Conservation (phyloP, 2,797 vertebrate species). For the Hydrocynus forskahlii region DNA sequence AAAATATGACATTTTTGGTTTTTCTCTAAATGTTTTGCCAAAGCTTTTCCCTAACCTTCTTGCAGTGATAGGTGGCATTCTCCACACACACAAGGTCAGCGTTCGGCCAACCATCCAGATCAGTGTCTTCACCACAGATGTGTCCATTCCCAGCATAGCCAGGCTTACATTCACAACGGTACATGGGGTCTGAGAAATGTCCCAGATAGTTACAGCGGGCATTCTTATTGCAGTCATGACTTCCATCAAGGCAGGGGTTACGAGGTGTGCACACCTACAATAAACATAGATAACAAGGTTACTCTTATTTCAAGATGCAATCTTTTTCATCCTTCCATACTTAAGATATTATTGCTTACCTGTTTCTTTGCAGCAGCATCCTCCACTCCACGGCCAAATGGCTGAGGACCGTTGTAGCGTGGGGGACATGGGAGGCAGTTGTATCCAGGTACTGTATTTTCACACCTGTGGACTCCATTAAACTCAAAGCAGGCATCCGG, state of each 20-base stretch:
- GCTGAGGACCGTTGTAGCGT: constrained; percentile 90
- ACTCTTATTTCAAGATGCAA: background rate
- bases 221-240: constrained; percentile 95
- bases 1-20: background rate
- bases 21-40: background rate
- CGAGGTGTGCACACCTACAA: constrained; percentile 91
- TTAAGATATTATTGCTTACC: constrained; percentile 69
- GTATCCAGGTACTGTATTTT: constrained; percentile 96
- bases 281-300: constrained; percentile 18
- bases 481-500: constrained; percentile 92
- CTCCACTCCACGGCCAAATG: constrained; percentile 88
- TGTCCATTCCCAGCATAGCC: constrained; percentile 96
- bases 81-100: constrained; percentile 91
- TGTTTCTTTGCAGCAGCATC: constrained; percentile 91
- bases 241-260: constrained; percentile 94
- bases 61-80: constrained; percentile 98
- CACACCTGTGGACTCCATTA: constrained; percentile 91
- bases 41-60: constrained; percentile 80
- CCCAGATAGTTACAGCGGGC: constrained; percentile 98
- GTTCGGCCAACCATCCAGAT: constrained; percentile 97
- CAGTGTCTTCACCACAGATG: constrained; percentile 97
- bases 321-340: background rate
- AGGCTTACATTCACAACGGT: constrained; percentile 95
- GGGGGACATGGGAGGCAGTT: constrained; percentile 95
- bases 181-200: constrained; percentile 95